phyloP scores from a whole-genome alignment of 2,888 invertebrate species.

The Epistrophella euchroma region DNA sequence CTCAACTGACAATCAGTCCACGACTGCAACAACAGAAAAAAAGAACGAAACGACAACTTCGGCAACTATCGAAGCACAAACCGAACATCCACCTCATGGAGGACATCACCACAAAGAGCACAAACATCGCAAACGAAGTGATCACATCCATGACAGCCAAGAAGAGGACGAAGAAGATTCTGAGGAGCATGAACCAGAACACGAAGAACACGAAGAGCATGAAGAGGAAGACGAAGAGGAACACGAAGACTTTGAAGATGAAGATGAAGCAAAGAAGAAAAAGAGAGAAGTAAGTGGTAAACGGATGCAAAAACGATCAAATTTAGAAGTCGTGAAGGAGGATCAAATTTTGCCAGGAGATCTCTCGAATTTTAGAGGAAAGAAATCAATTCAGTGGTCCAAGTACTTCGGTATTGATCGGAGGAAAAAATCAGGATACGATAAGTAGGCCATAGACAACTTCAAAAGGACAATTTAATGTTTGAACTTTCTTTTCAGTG shows the following conservation, averaged over 20 bases:
- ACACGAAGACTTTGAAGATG: conserved; percentile 79
- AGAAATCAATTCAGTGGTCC: conserved; percentile 94
- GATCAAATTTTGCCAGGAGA: conserved; percentile 82
- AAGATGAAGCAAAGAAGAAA: conserved; percentile 84
- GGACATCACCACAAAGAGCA: conserved; percentile 77
- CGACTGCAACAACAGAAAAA: conserved; percentile 53
- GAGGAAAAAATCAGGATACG: conserved; percentile 86
- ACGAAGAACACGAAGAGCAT: conserved; percentile 82
- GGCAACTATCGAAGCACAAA: conserved; percentile 79
- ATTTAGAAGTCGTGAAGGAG: conserved; percentile 78
- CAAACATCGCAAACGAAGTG: conserved; percentile 81
- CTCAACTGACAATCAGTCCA: conserved; percentile 79
- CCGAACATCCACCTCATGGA: conserved; percentile 80
- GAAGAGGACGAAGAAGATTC: conserved; percentile 80
- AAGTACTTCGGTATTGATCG: conserved; percentile 94
- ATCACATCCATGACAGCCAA: conserved; percentile 78
- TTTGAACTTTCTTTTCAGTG: conserved; percentile 34
- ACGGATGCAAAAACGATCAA: conserved; percentile 72
- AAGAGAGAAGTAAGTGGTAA: conserved; percentile 81
- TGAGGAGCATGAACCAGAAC: conserved; percentile 81
- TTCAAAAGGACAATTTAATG: neutral
- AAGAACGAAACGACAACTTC: conserved; percentile 61
- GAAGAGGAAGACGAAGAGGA: conserved; percentile 79
- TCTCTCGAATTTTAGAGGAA: conserved; percentile 86
- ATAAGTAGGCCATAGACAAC: conserved; percentile 76